Conservation (phyloP, 2,113 vertebrate genomes). For the Phyllopteryx taeniolatus region DNA sequence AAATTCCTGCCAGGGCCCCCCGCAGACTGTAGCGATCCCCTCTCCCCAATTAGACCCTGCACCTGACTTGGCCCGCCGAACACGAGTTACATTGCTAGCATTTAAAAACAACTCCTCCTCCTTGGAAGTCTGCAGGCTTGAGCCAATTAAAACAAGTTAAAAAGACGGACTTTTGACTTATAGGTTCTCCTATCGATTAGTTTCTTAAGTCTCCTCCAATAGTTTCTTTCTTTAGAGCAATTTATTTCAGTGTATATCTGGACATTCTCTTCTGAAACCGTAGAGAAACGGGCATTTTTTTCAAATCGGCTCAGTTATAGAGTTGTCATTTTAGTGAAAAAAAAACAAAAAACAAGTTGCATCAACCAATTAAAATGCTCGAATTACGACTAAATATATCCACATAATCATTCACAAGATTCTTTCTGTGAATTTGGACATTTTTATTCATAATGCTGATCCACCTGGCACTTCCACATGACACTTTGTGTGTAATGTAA, state of each 20-base stretch:
- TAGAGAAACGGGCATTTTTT: too few species aligned
- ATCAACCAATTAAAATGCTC: too few species aligned
- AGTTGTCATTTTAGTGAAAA: too few species aligned
- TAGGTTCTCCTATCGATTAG: background rate
- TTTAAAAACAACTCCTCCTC: background rate
- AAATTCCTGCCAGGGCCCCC: background rate
- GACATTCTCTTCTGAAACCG: too few species aligned
- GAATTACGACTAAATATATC: too few species aligned
- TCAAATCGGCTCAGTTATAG: too few species aligned
- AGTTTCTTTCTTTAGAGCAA: too few species aligned
- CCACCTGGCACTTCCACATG: background rate
- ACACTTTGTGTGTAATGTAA: slow-evolving; percentile 12
- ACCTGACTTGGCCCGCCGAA: background rate
- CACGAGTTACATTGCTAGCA: background rate
- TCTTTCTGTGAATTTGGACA: background rate
- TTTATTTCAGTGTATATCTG: too few species aligned
- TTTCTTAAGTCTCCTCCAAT: too few species aligned
- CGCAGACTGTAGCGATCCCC: background rate
- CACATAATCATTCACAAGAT: too few species aligned
- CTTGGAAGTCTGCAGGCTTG: background rate
- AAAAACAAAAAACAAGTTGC: too few species aligned
- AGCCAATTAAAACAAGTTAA: background rate
- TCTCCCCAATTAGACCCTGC: slow-evolving; percentile 1
- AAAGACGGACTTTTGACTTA: background rate
- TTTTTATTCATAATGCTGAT: background rate